Base-by-base conservation (phyloP, 2,113 vertebrate genomes). In the Megaleporinus macrocephalus region DNA sequence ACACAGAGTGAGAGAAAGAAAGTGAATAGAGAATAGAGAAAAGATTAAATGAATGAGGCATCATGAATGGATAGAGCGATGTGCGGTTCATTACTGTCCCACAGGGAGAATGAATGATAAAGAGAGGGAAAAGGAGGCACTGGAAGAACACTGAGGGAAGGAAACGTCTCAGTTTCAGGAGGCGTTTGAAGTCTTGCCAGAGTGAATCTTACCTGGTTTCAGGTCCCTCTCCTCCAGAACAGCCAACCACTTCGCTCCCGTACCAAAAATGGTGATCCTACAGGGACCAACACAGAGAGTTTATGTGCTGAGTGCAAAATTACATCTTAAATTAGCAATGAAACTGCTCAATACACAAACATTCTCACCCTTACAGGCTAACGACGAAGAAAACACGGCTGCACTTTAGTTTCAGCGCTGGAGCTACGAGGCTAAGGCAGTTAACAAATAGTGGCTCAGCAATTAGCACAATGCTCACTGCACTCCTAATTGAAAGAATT, bases 211-310 rank as follows among this genome's bases (percentile, higher is more conserved):
- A 99, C 98, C 92, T 29, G 98, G 98, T 86, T 95, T 97, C 73
- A 99, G 87, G 78, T 95, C 93, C 73, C 91, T 95, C 92, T 98
- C 96, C 86, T 99, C 96, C 18, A 99, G 91, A 79, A 98, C 96
- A 2, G 97, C 83, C 87, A 99, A 90, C 97, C 97, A 99, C 91
- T 99, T 99, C 20, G 98, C 96, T 10, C 98, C 96, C 0, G 96
- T 99, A 30, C 97, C 97, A 55, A 99, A 96, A 86, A 99, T 93
- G 41, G 97, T 99, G 92, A 99, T 98, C 82, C 98, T 99, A 87
- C 12, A 53, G 63, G 33, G 2, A 85, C 9, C 82, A 0, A 79
- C 59, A 76, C 0, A 85, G 2, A 76, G 51, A 68, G 27, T 47
- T 62, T 44, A 44, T 36, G 41, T 9, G 41, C 41, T 44, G 41